Conservation (phyloP, 2,797 vertebrate genomes). For the Peromyscus aztecus region DNA sequence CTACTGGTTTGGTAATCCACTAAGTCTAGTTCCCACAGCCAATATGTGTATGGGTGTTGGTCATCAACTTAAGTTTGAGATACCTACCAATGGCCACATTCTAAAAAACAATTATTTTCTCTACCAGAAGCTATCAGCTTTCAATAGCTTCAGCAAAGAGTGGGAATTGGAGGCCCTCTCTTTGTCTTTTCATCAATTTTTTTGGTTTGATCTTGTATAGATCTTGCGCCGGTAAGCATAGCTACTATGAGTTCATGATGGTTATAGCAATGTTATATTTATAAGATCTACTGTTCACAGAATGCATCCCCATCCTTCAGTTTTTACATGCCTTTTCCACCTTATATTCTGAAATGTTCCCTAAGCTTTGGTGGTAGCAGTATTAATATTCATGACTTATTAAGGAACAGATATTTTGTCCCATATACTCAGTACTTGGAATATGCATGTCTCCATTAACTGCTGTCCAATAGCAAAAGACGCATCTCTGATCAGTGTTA, state of each 20-base stretch:
- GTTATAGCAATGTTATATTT: not conserved
- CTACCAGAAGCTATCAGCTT: too few species aligned
- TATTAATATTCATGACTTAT: not conserved
- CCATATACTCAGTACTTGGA: not conserved
- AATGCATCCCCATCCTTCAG: not conserved
- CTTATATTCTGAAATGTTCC: too few species aligned
- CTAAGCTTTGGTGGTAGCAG: not conserved
- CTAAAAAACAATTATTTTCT: too few species aligned
- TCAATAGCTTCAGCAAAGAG: not conserved
- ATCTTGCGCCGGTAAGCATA: not conserved
- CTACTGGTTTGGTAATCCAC: not conserved
- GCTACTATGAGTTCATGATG: not conserved
- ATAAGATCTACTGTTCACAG: not conserved
- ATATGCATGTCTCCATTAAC: too few species aligned
- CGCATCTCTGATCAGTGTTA: not conserved
- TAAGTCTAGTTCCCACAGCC: too few species aligned
- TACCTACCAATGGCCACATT: too few species aligned
- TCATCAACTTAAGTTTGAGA: too few species aligned
- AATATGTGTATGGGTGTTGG: too few species aligned
- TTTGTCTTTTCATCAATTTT: not conserved
- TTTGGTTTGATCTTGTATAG: not conserved
- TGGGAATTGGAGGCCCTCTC: not conserved
- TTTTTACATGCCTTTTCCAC: not conserved
- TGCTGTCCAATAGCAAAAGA: not conserved
- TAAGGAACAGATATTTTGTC: not conserved